Percentiles rank a stretch among this genome's conserved stretches.
phyloP scores from a whole-genome alignment of 2,797 vertebrate species.

The Merluccius polli region DNA sequence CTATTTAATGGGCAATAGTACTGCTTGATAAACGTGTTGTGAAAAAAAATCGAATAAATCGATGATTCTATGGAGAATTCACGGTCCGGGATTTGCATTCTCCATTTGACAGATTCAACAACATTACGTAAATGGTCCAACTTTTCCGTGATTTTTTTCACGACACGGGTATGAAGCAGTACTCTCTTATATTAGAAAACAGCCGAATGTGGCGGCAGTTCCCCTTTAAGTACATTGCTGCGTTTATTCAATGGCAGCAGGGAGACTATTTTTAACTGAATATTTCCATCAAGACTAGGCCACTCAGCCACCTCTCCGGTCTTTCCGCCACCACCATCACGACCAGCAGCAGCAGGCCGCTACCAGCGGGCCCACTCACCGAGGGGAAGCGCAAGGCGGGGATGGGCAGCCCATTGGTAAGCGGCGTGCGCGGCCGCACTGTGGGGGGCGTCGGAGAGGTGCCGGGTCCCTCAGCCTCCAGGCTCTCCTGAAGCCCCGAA shows the following conservation, averaged over 20 bases:
- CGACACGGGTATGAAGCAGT: neutral
- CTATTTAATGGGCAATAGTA: neutral
- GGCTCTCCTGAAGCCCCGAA: conserved; percentile 84
- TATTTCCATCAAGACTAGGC: no score
- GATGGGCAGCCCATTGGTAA: conserved; percentile 61
- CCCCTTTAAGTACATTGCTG: neutral
- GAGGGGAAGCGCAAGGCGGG: conserved; percentile 77
- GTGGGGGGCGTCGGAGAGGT: conserved; percentile 46
- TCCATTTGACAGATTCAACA: no score
- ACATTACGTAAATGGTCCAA: neutral
- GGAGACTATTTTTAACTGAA: neutral
- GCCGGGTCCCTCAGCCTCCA: conserved; percentile 59
- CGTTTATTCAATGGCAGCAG: neutral
- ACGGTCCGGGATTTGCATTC: no score
- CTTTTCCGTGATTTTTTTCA: neutral
- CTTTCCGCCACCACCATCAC: neutral
- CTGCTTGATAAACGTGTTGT: no score
- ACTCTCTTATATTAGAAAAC: neutral
- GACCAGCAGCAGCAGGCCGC: neutral
- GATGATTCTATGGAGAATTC: no score
- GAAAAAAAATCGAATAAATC: no score
- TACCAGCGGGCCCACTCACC: conserved; percentile 65
- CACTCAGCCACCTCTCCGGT: neutral
- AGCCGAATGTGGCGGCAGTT: neutral
- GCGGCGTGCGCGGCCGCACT: conserved; percentile 36